Evolutionary conservation across 2,888 invertebrate genomes (phyloP).

Genomic region (Plusia festucae): DNA sequence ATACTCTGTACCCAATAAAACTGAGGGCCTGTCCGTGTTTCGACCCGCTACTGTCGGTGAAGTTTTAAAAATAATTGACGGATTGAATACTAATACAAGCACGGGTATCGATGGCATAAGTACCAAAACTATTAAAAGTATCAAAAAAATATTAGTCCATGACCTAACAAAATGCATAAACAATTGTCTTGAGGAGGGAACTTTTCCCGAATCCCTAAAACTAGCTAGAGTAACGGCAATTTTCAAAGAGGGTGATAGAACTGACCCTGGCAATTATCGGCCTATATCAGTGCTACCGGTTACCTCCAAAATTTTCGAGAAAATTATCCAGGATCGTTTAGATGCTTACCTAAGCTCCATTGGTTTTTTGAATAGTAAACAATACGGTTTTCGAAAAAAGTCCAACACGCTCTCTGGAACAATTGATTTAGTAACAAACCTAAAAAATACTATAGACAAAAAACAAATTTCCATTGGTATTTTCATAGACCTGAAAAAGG

Average conservation of each 20-base stretch:
- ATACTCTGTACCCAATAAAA: neutral
- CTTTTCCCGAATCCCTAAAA: conserved; percentile 1
- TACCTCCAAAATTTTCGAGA: conserved; percentile 8
- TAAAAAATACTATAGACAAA: neutral
- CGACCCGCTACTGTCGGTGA: neutral
- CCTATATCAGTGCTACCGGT: no score
- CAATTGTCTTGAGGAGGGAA: neutral
- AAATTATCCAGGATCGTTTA: neutral
- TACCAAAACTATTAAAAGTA: neutral
- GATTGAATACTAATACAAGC: no score
- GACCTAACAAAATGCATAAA: conserved; percentile 5
- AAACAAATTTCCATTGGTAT: conserved; percentile 6
- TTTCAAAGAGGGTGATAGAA: conserved; percentile 1
- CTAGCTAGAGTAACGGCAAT: neutral
- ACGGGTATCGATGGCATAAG: no score
- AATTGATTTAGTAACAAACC: conserved; percentile 3
- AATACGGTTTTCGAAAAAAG: conserved; percentile 5
- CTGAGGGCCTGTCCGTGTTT: neutral
- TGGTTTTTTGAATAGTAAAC: neutral
- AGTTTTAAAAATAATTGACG: conserved; percentile 1
- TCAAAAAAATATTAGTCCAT: neutral
- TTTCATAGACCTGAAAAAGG: neutral
- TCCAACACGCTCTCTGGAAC: neutral
- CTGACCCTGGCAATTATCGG: conserved; percentile 5
- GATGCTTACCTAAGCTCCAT: neutral